Percentiles rank a stretch among this genome's conserved stretches.
phyloP scores from a whole-genome alignment of 2,888 invertebrate species.

The Cheilosia vernalis region DNA sequence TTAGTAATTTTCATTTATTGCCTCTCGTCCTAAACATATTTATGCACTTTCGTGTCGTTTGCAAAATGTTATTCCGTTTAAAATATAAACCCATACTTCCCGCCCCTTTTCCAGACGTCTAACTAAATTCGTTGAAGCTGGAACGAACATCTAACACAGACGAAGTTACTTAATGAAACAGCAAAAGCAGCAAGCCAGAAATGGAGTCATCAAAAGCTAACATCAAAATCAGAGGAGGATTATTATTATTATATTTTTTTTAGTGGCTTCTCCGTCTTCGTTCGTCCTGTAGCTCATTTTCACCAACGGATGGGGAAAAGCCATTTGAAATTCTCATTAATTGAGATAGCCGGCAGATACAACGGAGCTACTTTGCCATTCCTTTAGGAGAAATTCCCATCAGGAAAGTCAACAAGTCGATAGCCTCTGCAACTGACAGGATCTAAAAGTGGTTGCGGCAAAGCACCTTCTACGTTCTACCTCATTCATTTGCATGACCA shows the following conservation, averaged over 20 bases:
- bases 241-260: neutral
- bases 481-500: slow-evolving; percentile 17
- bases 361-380: neutral
- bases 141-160: slow-evolving; percentile 12
- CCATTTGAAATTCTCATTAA: slow-evolving; percentile 27
- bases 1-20: slow-evolving; percentile 6
- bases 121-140: slow-evolving; percentile 1
- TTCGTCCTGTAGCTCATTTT: slow-evolving; percentile 5
- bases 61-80: slow-evolving; percentile 10
- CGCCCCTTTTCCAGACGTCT: neutral
- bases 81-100: neutral
- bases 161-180: slow-evolving; percentile 5
- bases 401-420: slow-evolving; percentile 12
- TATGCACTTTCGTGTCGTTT: slow-evolving; percentile 7
- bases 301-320: slow-evolving; percentile 1
- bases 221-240: slow-evolving; percentile 7
- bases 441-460: neutral
- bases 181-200: slow-evolving; percentile 7
- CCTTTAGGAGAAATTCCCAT: neutral
- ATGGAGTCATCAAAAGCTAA: slow-evolving; percentile 10
- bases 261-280: neutral
- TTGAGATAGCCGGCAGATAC: slow-evolving; percentile 4
- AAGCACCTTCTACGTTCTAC: neutral
- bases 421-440: neutral
- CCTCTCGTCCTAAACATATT: neutral